A percentile compares a stretch with the other conserved stretches of the same genome.
These are phyloP conservation scores for Panagrolaimus sp. DNA, from an alignment of 1,140 invertebrate species.

Conservation along the genomic window DNA sequence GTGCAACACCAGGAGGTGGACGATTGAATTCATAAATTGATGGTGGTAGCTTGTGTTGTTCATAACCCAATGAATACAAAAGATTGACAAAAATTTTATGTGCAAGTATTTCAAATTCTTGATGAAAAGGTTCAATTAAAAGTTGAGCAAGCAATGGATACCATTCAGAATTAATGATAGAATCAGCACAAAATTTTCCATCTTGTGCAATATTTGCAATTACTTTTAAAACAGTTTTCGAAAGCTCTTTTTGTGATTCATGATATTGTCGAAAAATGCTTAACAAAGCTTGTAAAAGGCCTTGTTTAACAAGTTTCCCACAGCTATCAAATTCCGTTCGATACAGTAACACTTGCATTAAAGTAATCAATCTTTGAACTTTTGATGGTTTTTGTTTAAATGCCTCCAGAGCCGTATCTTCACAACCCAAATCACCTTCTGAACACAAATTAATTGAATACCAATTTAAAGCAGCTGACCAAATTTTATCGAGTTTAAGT, in stretches of 20 bases:
- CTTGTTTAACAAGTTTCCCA: conserved; percentile 25
- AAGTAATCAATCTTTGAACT: conserved; percentile 20
- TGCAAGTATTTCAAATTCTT: conserved; percentile 38
- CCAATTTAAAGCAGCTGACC: conserved; percentile 25
- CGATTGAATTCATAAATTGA: conserved; percentile 34
- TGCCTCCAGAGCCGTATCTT: conserved; percentile 10
- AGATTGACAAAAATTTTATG: conserved; percentile 36
- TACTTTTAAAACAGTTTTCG: conserved; percentile 30
- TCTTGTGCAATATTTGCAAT: conserved; percentile 31
- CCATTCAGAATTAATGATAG: conserved; percentile 20
- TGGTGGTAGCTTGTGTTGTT: conserved; percentile 32
- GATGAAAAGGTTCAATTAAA: conserved; percentile 22
- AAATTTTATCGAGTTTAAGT: conserved; percentile 20
- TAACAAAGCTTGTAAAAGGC: conserved; percentile 22
- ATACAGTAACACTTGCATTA: conserved; percentile 26
- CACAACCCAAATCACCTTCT: conserved; percentile 36
- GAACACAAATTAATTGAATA: conserved; percentile 34
- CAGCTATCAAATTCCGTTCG: conserved; percentile 21
- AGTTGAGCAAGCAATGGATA: conserved; percentile 22
- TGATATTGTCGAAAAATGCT: conserved; percentile 28
- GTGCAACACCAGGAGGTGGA: conserved; percentile 21
- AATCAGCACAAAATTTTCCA: conserved; percentile 23
- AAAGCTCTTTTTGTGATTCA: conserved; percentile 18
- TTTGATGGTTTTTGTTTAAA: conserved; percentile 18
- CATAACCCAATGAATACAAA: conserved; percentile 28